phyloP scores from a whole-genome alignment of 2,888 invertebrate genomes.

The Dendrolimus pini region DNA sequence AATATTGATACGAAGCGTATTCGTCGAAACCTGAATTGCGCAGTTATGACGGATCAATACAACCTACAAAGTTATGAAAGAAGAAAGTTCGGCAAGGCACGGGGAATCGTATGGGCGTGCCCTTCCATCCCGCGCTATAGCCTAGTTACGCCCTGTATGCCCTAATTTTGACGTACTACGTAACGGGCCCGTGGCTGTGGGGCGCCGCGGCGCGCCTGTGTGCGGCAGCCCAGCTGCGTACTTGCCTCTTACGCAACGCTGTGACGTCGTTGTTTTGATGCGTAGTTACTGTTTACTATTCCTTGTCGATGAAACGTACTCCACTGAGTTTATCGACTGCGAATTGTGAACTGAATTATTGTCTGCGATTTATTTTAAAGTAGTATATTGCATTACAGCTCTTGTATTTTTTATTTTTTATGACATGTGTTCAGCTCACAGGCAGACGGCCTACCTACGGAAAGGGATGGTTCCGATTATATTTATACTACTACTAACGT shows the following conservation, averaged over 20 bases:
- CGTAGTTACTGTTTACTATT: not conserved
- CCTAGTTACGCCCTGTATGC: constrained; percentile 74
- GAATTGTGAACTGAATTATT: not conserved
- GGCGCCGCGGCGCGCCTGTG: constrained; percentile 32
- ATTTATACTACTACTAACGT: no score
- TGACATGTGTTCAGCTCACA: no score
- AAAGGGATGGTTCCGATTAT: no score
- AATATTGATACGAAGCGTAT: constrained; percentile 32
- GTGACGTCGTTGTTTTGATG: constrained; percentile 8
- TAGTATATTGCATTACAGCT: no score
- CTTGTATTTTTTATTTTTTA: no score
- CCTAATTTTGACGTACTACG: constrained; percentile 69
- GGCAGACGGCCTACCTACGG: no score
- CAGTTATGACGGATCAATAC: constrained; percentile 74
- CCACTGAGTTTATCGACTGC: not conserved
- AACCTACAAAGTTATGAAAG: constrained; percentile 73
- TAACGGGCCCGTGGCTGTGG: constrained; percentile 35
- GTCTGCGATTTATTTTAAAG: no score
- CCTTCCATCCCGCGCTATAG: constrained; percentile 65
- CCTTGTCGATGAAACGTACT: not conserved
- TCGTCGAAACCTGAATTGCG: constrained; percentile 65
- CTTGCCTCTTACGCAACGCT: constrained; percentile 17
- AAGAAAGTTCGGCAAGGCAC: constrained; percentile 71
- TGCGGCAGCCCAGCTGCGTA: constrained; percentile 39
- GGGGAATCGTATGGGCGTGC: constrained; percentile 66